Conservation (phyloP, 2,113 vertebrate species). For the Parus major region DNA sequence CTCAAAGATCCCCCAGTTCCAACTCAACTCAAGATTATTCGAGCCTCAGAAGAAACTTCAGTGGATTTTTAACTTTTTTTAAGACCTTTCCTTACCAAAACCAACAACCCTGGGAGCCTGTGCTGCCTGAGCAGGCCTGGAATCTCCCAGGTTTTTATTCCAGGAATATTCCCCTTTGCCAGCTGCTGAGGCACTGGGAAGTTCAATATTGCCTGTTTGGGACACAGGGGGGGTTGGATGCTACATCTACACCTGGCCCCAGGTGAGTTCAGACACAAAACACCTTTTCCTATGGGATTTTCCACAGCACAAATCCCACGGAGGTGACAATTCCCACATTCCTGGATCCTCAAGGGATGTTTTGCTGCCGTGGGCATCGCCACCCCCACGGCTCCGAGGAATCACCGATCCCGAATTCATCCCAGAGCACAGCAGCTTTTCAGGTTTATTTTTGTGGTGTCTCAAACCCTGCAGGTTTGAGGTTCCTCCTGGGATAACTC, state of each 20-base stretch:
- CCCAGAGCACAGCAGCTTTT: neutral
- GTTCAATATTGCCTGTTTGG: neutral
- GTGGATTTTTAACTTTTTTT: fast-evolving
- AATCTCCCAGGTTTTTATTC: neutral
- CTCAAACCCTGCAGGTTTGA: neutral
- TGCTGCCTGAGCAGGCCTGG: neutral
- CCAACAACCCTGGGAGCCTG: fast-evolving
- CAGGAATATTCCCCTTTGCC: neutral
- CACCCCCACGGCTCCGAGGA: fast-evolving
- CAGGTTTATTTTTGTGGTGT: fast-evolving
- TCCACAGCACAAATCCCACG: fast-evolving
- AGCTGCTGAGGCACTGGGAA: neutral
- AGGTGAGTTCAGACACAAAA: neutral
- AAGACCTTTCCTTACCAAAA: neutral
- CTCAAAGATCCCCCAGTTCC: neutral
- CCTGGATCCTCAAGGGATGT: no score
- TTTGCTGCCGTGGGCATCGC: neutral
- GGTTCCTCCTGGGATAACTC: neutral
- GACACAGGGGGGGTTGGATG: neutral
- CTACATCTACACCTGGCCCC: neutral
- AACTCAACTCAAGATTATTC: fast-evolving
- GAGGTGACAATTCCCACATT: fast-evolving
- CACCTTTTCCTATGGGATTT: neutral
- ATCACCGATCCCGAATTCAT: neutral
- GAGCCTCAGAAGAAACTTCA: neutral